phyloP scores from a whole-genome alignment of 2,888 invertebrate species.

The Drosophila flavopinicola region DNA sequence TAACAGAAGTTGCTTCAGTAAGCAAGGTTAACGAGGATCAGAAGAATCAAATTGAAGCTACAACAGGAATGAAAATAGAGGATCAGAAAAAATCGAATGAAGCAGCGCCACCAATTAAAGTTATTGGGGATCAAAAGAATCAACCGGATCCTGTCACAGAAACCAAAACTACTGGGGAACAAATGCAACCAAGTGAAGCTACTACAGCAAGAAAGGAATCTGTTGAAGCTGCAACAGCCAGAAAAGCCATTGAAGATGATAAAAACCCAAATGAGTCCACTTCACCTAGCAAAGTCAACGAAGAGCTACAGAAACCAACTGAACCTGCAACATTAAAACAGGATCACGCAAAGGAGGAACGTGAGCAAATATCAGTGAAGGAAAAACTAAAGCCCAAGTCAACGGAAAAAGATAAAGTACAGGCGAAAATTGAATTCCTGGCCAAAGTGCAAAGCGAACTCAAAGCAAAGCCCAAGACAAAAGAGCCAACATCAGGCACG shows the following conservation, averaged over 20 bases:
- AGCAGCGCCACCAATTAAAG: too few relatives aligned
- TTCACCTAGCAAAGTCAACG: not conserved
- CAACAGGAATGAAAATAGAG: too few relatives aligned
- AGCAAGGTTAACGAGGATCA: too few relatives aligned
- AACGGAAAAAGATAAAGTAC: slow-evolving; percentile 28
- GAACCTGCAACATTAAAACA: not conserved
- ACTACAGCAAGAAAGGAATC: not conserved
- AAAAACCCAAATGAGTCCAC: not conserved
- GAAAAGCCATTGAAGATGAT: not conserved
- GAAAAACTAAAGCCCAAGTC: not conserved
- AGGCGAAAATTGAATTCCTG: slow-evolving; percentile 53
- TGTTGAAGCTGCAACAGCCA: not conserved
- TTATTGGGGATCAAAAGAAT: not conserved
- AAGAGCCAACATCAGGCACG: slow-evolving; percentile 2
- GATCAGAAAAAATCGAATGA: too few relatives aligned
- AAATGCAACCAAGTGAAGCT: not conserved
- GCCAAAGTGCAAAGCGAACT: slow-evolving; percentile 62
- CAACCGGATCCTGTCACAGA: not conserved
- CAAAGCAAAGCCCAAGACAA: slow-evolving; percentile 43
- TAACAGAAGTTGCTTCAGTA: too few relatives aligned
- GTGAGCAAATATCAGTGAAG: not conserved
- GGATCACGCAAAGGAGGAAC: not conserved
- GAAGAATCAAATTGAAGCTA: too few relatives aligned
- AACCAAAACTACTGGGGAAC: not conserved
- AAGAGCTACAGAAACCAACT: not conserved